These are phyloP conservation scores for Dipodomys spectabilis DNA, from an alignment of 2,113 vertebrate genomes.

Conservation along the genomic window DNA sequence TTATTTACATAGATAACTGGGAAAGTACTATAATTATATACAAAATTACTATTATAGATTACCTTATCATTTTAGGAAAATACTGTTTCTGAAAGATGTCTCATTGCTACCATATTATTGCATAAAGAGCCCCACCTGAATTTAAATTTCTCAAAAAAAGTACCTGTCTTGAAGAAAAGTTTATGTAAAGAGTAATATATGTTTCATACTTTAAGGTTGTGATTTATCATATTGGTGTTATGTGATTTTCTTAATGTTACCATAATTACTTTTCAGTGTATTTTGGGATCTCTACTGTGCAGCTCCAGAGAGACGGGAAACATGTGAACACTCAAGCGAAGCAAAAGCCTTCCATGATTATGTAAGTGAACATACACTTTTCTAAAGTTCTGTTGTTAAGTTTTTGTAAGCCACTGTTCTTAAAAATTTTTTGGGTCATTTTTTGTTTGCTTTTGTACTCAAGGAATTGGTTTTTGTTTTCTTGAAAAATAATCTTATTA, in stretches of 20 bases:
- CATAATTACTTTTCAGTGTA: constrained; percentile 85
- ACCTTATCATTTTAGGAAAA: constrained; percentile 35
- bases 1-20: constrained; percentile 41
- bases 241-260: constrained; percentile 52
- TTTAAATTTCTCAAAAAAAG: constrained; percentile 41
- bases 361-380: constrained; percentile 85
- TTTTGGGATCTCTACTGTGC: constrained; percentile 96
- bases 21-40: constrained; percentile 5
- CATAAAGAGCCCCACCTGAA: not conserved
- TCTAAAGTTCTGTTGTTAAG: not conserved
- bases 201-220: constrained; percentile 13
- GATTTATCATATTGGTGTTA: not conserved
- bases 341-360: constrained; percentile 95
- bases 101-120: not conserved
- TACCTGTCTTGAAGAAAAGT: not conserved
- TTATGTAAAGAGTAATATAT: not conserved
- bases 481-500: not conserved
- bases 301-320: constrained; percentile 93
- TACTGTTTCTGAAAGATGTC: not conserved
- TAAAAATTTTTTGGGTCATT: not conserved
- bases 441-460: constrained; percentile 35
- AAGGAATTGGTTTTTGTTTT: not conserved
- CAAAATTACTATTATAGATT: not conserved
- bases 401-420: constrained; percentile 3
- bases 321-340: constrained; percentile 94